Conservation (phyloP, 2,888 invertebrate species). For the Lasioglossum figueresi region DNA sequence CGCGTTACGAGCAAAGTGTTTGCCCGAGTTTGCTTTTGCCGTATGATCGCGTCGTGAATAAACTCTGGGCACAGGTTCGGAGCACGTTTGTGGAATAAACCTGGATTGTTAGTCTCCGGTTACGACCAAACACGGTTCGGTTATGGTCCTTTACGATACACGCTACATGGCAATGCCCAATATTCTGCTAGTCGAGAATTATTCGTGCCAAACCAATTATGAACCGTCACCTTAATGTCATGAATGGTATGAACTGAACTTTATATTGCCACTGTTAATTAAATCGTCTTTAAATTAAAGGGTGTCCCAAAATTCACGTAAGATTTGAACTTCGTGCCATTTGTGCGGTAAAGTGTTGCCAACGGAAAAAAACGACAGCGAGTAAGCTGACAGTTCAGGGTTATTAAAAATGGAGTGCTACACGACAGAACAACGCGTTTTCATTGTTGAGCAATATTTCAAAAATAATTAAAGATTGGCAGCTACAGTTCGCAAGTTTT, state of each 20-base stretch:
- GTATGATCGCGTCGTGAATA: conserved; percentile 38
- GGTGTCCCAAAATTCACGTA: no score
- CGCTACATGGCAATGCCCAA: conserved; percentile 3
- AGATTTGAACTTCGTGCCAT: no score
- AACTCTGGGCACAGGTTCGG: conserved; percentile 45
- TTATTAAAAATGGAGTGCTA: no score
- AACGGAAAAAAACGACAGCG: no score
- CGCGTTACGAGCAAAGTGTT: conserved; percentile 29
- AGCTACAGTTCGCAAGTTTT: no score
- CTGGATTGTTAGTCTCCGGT: conserved; percentile 50
- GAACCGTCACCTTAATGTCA: not conserved
- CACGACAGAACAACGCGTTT: no score
- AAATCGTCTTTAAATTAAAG: conserved; percentile 32
- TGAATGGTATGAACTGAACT: not conserved
- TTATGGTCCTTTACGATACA: conserved; percentile 31
- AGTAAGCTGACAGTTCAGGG: no score
- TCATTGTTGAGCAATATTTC: no score
- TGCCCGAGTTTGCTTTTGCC: conserved; percentile 25
- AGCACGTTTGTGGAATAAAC: conserved; percentile 59
- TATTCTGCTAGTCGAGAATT: conserved; percentile 34
- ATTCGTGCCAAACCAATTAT: not conserved
- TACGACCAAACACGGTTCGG: conserved; percentile 63
- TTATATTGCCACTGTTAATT: conserved; percentile 5
- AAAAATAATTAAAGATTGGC: no score
- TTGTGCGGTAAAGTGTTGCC: no score